phyloP scores from a whole-genome alignment of 2,797 vertebrate genomes.

The Rhinichthys osculus region DNA sequence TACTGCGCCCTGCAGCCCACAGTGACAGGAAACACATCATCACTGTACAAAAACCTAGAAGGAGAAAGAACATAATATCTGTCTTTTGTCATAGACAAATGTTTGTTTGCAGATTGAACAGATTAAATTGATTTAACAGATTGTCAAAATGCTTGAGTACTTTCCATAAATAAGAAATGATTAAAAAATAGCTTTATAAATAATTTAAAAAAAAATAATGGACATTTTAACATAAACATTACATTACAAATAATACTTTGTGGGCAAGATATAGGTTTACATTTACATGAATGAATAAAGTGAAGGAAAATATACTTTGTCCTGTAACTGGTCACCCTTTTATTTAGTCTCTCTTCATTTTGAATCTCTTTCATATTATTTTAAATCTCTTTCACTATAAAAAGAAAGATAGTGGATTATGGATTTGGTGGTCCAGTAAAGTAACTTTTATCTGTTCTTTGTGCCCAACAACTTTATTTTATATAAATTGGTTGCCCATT shows the following conservation, averaged over 20 bases:
- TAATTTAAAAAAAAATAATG: neutral
- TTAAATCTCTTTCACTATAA: neutral
- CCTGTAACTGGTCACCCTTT: neutral
- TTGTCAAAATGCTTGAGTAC: neutral
- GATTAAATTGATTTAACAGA: neutral
- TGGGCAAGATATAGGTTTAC: neutral
- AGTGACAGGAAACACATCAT: constrained; percentile 1
- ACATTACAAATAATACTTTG: neutral
- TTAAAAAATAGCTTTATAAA: neutral
- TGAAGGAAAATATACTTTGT: neutral
- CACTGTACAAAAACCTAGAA: constrained; percentile 24
- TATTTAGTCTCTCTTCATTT: neutral
- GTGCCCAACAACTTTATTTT: neutral
- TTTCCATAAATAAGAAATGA: neutral
- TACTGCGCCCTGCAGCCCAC: neutral
- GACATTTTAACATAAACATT: neutral
- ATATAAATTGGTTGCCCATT: neutral
- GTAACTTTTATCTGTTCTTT: neutral
- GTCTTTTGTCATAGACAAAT: neutral
- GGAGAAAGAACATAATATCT: neutral
- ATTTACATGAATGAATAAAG: neutral
- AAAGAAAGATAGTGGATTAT: neutral
- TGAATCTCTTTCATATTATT: neutral
- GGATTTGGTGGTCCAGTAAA: neutral
- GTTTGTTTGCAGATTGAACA: neutral